Percentiles rank a stretch among this genome's conserved stretches.
Evolutionary conservation across 2,888 invertebrate species (phyloP).

Genomic region (Agapostemon virescens): DNA sequence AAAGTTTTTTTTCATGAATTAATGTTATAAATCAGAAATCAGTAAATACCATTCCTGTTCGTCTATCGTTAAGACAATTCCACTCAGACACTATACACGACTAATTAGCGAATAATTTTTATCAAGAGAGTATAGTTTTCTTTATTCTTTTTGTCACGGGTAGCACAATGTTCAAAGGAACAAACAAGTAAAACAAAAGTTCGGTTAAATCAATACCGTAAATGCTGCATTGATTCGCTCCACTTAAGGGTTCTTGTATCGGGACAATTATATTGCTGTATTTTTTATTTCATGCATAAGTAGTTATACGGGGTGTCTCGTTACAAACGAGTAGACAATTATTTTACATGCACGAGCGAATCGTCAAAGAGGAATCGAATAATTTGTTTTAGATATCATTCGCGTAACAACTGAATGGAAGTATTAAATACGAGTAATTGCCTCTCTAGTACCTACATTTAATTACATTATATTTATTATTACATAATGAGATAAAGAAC

Average conservation of each 20-base stretch:
- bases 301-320: not conserved
- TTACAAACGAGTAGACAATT: not conserved
- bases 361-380: not conserved
- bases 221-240: slow-evolving; percentile 4
- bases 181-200: slow-evolving; percentile 3
- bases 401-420: not conserved
- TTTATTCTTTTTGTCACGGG: not conserved
- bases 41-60: not conserved
- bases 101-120: not conserved
- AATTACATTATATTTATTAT: not conserved
- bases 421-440: not conserved
- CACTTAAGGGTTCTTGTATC: not conserved
- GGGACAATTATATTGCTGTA: not conserved
- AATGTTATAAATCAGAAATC: not conserved
- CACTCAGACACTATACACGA: not conserved
- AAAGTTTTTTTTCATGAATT: too few relatives aligned
- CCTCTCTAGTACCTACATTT: not conserved
- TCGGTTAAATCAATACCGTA: not conserved
- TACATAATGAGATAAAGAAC: not conserved
- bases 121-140: not conserved
- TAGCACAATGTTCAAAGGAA: not conserved
- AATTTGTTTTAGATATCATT: not conserved
- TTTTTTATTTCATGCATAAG: not conserved
- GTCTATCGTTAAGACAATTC: not conserved
- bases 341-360: not conserved